A percentile compares a stretch with the other conserved stretches of the same genome.
phyloP scores from a whole-genome alignment of 2,797 vertebrate genomes.

The Tadarida brasiliensis region DNA sequence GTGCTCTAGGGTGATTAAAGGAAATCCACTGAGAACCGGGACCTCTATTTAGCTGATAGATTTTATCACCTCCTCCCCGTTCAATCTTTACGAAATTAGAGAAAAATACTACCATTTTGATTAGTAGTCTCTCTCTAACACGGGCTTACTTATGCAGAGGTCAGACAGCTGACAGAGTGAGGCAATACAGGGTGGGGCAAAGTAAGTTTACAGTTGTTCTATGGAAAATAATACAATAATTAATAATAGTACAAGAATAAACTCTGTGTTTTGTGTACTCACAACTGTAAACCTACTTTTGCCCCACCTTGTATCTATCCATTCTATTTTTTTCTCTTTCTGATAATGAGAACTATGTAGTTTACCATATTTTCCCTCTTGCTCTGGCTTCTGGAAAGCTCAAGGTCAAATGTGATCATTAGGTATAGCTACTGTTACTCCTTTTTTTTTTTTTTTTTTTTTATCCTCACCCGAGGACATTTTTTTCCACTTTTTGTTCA shows the following conservation, averaged over 20 bases:
- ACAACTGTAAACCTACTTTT: neutral
- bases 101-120: conserved; percentile 31
- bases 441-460: too few relatives aligned
- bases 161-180: neutral
- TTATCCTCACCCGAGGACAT: too few relatives aligned
- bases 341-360: neutral
- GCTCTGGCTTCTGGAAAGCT: neutral
- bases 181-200: neutral
- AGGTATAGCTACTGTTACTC: neutral
- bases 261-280: neutral
- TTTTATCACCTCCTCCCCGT: conserved; percentile 26
- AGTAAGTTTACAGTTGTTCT: neutral
- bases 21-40: conserved; percentile 66
- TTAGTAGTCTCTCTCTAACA: neutral
- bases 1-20: conserved; percentile 68
- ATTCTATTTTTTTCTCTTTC: neutral
- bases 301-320: neutral
- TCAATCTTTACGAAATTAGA: conserved; percentile 50
- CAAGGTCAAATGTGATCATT: neutral
- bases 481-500: too few relatives aligned
- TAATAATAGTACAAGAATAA: neutral
- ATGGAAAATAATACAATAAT: neutral
- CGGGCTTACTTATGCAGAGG: neutral
- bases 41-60: conserved; percentile 65
- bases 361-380: conserved; percentile 17